Evolutionary conservation across 1,140 invertebrate species (phyloP), one percentile per base, ranked within the genome.

Genomic region (Gryon sp.): DNA sequence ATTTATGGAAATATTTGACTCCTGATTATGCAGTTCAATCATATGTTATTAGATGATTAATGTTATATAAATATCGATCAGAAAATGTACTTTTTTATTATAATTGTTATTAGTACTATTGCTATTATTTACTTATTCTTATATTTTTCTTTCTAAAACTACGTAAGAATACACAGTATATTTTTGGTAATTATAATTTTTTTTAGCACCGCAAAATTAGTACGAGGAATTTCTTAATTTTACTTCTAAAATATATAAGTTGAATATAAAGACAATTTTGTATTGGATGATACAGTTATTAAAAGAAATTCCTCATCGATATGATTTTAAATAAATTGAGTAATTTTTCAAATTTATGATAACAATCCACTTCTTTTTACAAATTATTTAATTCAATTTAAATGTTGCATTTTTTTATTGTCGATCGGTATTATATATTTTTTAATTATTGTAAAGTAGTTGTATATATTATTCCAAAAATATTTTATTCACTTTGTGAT

Each of bases 1-100:
- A 62, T 69, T 55, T 45, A 59, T 62, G 53, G 68, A 55, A 60
- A 72, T 63, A 73, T 63, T 73, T 45, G 24, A 55, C 57, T 57
- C 22, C 15, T 36, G 43, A 11, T 46, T 59, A 59, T 50, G 48
- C 30, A 38, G 32, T 53, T 32, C 40, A 46, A 18, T 57, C 41
- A 59, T 24, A 24, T 24, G 5, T 65, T 52, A 53, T 26, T 40
- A 12, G 38, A 53, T 26, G 12, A 36, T 32, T 48, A 41, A 50
- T 65, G 3, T 28, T 53, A 7, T 66, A 46, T 48, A 57, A 66
- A 66, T 55, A 55, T 45, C 40, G 4, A 63, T 20, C 20, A 12
- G 57, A 57, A 40, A 68, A 34, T 57, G 14, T 16, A n/a, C n/a
- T n/a, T n/a, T n/a, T n/a, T n/a, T n/a, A n/a, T n/a, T n/a, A n/a